phyloP scores from a whole-genome alignment of 2,888 invertebrate species.

The Mylabris sibirica region DNA sequence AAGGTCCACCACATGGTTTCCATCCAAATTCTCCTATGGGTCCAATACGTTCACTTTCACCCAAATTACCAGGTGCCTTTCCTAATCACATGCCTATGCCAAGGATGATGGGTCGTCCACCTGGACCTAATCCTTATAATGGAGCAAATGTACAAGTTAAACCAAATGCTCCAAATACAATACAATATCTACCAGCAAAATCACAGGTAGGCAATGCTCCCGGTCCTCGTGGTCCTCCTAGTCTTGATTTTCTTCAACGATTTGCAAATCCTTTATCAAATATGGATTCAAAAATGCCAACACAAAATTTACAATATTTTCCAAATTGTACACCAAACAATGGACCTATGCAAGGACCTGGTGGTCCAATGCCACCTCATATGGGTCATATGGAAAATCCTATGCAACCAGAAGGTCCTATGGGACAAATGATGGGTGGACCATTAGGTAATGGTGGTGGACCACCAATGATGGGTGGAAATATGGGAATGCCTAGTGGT shows the following conservation, averaged over 20 bases:
- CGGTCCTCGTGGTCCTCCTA: slow-evolving; percentile 85
- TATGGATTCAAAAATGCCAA: slow-evolving; percentile 74
- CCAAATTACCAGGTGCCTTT: slow-evolving; percentile 70
- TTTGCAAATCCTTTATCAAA: slow-evolving; percentile 84
- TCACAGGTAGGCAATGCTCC: slow-evolving; percentile 82
- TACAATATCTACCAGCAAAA: slow-evolving; percentile 95
- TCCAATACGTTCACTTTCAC: slow-evolving; percentile 67
- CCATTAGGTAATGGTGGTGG: slow-evolving; percentile 48
- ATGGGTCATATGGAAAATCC: slow-evolving; percentile 62
- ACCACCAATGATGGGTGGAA: slow-evolving; percentile 59
- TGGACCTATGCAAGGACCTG: slow-evolving; percentile 61
- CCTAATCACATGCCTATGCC: slow-evolving; percentile 62
- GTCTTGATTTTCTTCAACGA: slow-evolving; percentile 87
- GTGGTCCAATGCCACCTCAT: slow-evolving; percentile 59
- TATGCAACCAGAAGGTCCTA: slow-evolving; percentile 58
- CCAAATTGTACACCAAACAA: slow-evolving; percentile 67
- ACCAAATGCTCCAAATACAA: slow-evolving; percentile 96
- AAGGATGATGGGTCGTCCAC: slow-evolving; percentile 72
- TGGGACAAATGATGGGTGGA: slow-evolving; percentile 63
- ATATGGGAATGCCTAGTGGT: slow-evolving; percentile 59
- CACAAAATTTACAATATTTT: slow-evolving; percentile 77
- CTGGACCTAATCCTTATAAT: slow-evolving; percentile 71
- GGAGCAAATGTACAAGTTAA: slow-evolving; percentile 91
- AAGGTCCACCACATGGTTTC: slow-evolving; percentile 59
- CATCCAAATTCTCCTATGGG: slow-evolving; percentile 58